phyloP scores from a whole-genome alignment of 1,140 invertebrate genomes.

The Zaprionus lachaisei region DNA sequence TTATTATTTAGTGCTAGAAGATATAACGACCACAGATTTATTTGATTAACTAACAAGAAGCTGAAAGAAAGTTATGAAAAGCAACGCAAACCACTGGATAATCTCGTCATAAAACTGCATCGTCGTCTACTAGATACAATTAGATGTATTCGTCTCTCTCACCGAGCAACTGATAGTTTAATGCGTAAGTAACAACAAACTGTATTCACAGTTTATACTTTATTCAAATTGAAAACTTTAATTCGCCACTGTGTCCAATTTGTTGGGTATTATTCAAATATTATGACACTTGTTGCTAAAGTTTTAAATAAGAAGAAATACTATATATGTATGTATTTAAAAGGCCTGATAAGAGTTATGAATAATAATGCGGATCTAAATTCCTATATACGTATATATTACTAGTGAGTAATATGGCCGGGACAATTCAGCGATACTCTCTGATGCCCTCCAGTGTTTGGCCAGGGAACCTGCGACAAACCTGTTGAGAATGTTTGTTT shows the following conservation, averaged over 20 bases:
- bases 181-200: conserved; percentile 35
- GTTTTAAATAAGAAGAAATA: conserved; percentile 2
- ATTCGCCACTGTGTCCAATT: neutral
- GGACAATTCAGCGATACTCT: conserved; percentile 27
- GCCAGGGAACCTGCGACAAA: conserved; percentile 41
- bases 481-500: conserved; percentile 45
- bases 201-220: neutral
- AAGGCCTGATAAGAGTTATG: conserved; percentile 40
- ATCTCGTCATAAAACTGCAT: conserved; percentile 39
- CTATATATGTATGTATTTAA: neutral
- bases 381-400: conserved; percentile 7
- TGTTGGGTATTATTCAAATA: conserved; percentile 15
- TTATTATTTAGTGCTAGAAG: conserved; percentile 38
- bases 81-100: conserved; percentile 22
- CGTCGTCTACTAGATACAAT: conserved; percentile 15
- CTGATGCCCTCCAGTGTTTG: conserved; percentile 34
- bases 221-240: neutral
- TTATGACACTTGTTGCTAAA: conserved; percentile 28
- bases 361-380: conserved; percentile 50
- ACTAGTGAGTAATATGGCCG: conserved; percentile 35
- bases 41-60: conserved; percentile 36
- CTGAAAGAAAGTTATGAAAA: conserved; percentile 22
- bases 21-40: conserved; percentile 39
- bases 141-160: conserved; percentile 30
- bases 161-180: conserved; percentile 14